These are phyloP conservation scores for Sweltsa coloradensis DNA, from an alignment of 1,140 invertebrate species.

Conservation along the genomic window DNA sequence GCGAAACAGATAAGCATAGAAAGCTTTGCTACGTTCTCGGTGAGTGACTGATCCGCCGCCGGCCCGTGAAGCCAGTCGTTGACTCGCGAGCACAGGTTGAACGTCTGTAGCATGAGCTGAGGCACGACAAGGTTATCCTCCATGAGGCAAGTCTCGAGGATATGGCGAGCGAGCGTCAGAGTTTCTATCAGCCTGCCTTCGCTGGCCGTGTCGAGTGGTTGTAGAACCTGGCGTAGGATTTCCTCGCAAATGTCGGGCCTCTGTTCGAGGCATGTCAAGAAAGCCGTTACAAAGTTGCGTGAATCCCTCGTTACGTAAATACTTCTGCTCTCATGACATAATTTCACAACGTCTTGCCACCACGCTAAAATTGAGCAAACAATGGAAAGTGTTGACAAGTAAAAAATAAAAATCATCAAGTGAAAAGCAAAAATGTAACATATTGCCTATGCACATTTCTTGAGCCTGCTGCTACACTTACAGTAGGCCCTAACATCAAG, in stretches of 20 bases:
- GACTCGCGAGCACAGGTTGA: not conserved
- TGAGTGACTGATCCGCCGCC: too few relatives aligned
- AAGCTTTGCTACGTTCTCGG: too few relatives aligned
- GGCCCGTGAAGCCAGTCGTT: too few relatives aligned
- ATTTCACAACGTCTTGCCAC: conserved; percentile 4
- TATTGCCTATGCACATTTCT: not conserved
- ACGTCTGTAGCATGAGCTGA: not conserved
- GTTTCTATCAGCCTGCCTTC: not conserved
- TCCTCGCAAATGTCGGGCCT: not conserved
- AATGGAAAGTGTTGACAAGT: not conserved
- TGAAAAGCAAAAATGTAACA: not conserved
- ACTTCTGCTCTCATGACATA: conserved; percentile 3
- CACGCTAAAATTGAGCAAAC: not conserved
- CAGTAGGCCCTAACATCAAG: too few relatives aligned
- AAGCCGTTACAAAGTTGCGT: not conserved
- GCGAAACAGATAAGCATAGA: too few relatives aligned
- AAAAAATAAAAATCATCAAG: not conserved
- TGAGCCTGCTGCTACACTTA: too few relatives aligned
- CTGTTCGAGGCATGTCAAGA: not conserved
- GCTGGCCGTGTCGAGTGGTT: not conserved
- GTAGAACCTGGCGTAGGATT: not conserved
- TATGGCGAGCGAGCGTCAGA: not conserved
- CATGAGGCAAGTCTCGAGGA: not conserved
- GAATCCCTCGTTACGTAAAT: conserved; percentile 5
- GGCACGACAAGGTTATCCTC: not conserved